Evolutionary conservation across 2,888 invertebrate species (phyloP), one percentile per base, ranked within the genome.

Genomic region (Catotricha subobsoleta): DNA sequence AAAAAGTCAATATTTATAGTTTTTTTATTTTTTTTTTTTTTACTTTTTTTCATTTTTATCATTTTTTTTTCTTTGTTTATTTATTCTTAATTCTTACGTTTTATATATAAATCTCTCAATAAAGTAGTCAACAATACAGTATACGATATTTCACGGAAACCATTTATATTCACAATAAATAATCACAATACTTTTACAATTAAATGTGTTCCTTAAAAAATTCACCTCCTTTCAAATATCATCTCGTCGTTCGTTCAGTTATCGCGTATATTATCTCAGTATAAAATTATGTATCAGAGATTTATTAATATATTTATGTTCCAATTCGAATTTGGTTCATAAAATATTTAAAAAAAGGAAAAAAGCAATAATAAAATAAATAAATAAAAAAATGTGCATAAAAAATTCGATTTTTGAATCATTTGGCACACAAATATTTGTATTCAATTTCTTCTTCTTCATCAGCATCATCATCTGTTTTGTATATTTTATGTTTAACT

Each of bases 11-110:
- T n/a, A n/a, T n/a, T n/a, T n/a, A n/a, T n/a, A n/a, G n/a, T 27
- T 30, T 30, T 30, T 30, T 30, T 13, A 30, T 30, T 15, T 30
- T 30, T 30, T 30, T 30, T 30, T 30, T 27, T 9, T 27, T 27
- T 27, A 27, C 7, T 27, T 27, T 12, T 27, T 27, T 27, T 27
- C 27, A 27, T 27, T 27, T 27, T 27, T 27, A 9, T 27, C 10
- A 7, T 27, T 27, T 12, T 9, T 9, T 7, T 27, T 27, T 16
- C 13, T 20, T 23, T 18, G 15, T 49, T 58, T 48, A 30, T 30
- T 30, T 30, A 9, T 27, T 27, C 15, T 30, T 30, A 30, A 30
- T 30, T 30, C 15, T 30, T 30, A 8, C 6, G 12, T 30, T 30
- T 30, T 10, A 7, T 30, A 13, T 30, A 50, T 35, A 19, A 13